Base-by-base conservation (phyloP, 2,113 vertebrate species). In the Notarius quadriscutis region DNA sequence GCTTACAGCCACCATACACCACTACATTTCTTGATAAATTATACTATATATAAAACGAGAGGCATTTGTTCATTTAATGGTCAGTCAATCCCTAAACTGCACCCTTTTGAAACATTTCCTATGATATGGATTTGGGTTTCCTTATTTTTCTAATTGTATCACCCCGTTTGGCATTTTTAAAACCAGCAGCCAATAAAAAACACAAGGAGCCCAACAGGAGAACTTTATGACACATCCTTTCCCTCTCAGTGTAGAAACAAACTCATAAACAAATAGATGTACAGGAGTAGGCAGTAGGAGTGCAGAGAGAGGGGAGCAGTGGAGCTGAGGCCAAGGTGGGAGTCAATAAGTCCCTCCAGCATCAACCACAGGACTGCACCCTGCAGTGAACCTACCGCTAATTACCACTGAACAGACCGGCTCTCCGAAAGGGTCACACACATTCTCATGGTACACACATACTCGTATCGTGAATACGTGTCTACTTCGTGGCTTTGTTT, bases 261-360 rank as follows among this genome's bases (percentile, higher is more conserved):
- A 92, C 88, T 88, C 91, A 15, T 84, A 93, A 94, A 94, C 92
- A 93, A 94, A 91, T 87, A 83, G 84, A 60, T 85, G 86, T 92
- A 89, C 87, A 91, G 90, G 90, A 89, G 92, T 93, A 93, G 78
- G 89, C 83, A 87, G 89, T 89, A 89, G 85, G 69, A 88, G 90
- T 87, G 84, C 88, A 92, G 92, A 91, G 92, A 89, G 88, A 92
- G 83, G 89, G 90, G 92, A 91, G 89, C 91, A 89, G 57, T 88
- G 87, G 75, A 81, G 84, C 91, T 91, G 58, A 88, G 90, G 85
- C 92, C 92, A 90, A 89, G 91, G 91, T 92, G 88, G 92, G 92
- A 93, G 93, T 95, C 93, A 93, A 93, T 94, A 94, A 94, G 92
- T 94, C 92, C 93, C 91, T 95, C 92, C 91, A 94, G 92, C 91